Evolutionary conservation across 2,888 invertebrate genomes (phyloP), one percentile per base, ranked within the genome.

Genomic region (Morpho achilles): DNA sequence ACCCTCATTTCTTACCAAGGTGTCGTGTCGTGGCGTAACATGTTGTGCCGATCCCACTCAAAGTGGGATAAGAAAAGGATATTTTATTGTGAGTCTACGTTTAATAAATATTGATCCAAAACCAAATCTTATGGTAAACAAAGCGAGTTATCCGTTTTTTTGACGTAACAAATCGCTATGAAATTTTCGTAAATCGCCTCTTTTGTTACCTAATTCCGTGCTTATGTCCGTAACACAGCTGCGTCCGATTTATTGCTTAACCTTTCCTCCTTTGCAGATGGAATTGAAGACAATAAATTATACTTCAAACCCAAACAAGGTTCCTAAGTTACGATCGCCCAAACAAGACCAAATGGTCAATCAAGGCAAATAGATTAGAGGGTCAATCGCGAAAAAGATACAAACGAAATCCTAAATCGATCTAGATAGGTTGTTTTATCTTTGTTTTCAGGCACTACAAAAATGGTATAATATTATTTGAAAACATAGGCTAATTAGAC

Each of bases 241-340:
- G 89, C 74, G 85, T 72, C 80, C 75, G 74, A 79, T 79, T 77
- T 79, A 79, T 79, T 69, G 86, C 86, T 84, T 87, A 89, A 90
- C 89, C 89, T 90, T 89, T 88, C 83, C 82, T 81, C 75, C 73
- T 72, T 69, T 75, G 74, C 80, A 80, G 80, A 83, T 87, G 77
- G 86, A 88, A 90, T 88, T 87, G 89, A 88, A 87, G 80, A 86
- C 86, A 79, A 87, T 90, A 88, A 88, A 87, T 90, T 87, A 88
- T 88, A 87, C 87, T 87, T 87, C 84, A 86, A 86, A 82, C 85
- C 85, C 82, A 84, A 87, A 87, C 87, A 87, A 86, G 84, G 78
- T 74, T 72, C 77, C 82, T 84, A 83, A 87, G 79, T 87, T 86
- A 84, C 87, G 80, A 75, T 77, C 74, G 71, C 68, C 71, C 71